Percentiles rank a stretch among this genome's conserved stretches.
Evolutionary conservation across 2,113 vertebrate genomes (phyloP).

Genomic region (Hydrochoerus hydrochaeris): DNA sequence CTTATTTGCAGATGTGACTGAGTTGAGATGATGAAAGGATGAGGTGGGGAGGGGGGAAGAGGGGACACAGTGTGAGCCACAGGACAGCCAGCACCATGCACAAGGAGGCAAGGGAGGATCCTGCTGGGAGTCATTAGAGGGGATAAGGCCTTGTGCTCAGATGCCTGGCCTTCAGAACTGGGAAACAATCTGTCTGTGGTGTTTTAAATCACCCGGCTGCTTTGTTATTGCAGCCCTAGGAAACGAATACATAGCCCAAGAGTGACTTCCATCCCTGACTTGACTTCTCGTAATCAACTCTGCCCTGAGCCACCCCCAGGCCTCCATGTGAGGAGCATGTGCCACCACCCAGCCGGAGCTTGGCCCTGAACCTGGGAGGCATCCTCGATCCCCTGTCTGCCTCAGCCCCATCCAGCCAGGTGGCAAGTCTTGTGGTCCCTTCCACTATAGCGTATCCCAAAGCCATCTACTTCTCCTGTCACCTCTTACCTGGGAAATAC

Average conservation of each 20-base stretch:
- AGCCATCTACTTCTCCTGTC: not conserved
- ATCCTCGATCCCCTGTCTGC: not conserved
- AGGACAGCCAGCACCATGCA: fast-evolving
- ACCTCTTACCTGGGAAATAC: not conserved
- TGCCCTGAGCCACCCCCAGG: fast-evolving
- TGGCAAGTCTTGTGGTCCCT: not conserved
- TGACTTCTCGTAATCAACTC: not conserved
- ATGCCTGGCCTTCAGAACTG: not conserved
- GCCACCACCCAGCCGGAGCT: not conserved
- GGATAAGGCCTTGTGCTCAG: not conserved
- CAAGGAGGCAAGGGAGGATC: fast-evolving
- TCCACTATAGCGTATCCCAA: not conserved
- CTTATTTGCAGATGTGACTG: not conserved
- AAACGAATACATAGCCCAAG: not conserved
- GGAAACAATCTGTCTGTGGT: not conserved
- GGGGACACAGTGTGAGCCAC: fast-evolving
- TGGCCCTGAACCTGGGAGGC: not conserved
- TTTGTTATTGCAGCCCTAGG: not conserved
- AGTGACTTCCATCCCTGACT: not conserved
- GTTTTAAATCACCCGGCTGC: not conserved
- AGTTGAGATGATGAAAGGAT: not conserved
- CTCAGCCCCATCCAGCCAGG: not conserved
- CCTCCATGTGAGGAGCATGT: not conserved
- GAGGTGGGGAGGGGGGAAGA: not conserved
- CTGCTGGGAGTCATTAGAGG: not conserved